Evolutionary conservation across 2,888 invertebrate genomes (phyloP), one percentile per base, ranked within the genome.

Genomic region (Thymelicus sylvestris): DNA sequence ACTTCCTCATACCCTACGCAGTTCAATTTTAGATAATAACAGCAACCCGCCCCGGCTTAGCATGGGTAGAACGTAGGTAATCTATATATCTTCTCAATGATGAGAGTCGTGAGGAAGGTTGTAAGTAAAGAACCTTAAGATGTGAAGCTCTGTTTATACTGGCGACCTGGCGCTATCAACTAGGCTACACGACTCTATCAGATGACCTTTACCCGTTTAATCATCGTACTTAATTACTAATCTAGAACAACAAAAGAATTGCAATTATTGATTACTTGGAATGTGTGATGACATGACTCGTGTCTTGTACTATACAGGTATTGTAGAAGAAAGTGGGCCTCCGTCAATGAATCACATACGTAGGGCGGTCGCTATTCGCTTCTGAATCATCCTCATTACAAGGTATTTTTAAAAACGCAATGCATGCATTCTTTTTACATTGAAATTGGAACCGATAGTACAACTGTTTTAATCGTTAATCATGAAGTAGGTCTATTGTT

Each of bases 301-400:
- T 75, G 75, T 75, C 75, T 73, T 74, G 72, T 74, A 73, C 67
- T 73, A 71, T 62, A 72, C 71, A 72, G 71, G 72, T 72, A 72
- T 71, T 60, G 68, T 66, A 68, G 72, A 76, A 78, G 77, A 77
- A 79, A 79, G 74, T 78, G 71, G 74, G 77, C 72, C 74, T 73
- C 50, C 59, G 52, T 72, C 52, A 72, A 74, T 77, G 77, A 78
- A 74, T 78, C 78, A 78, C 39, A 57, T 44, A 38, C 24, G 44
- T 50, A 52, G 52, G 41, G 31, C 15, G 50, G 24, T 15, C 67
- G 67, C 67, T 31, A 31, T 55, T n/a, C 41, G 44, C 8, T 6
- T 41, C 57, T 69, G 69, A 69, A 69, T 69, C 69, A 69, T n/a
- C 5, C 57, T 69, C 69, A 69, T n/a, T 6, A 39, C n/a, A 19